These are phyloP conservation scores for Aricia agestis DNA, from an alignment of 1,140 invertebrate species.

Conservation along the genomic window DNA sequence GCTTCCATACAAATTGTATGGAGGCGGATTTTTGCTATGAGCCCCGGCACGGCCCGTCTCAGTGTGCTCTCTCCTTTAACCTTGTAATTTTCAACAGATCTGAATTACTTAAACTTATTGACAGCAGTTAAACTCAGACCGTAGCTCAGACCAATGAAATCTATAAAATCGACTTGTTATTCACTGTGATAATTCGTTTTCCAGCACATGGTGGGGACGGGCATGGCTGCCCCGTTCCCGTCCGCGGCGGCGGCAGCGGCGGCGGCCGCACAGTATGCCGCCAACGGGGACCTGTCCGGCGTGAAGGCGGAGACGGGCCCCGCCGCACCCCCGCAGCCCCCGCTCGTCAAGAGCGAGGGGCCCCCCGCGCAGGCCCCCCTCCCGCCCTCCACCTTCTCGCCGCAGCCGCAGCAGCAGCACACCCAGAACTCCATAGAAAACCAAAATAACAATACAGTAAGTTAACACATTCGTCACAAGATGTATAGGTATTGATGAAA, in stretches of 20 bases:
- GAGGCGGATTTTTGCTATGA: too few relatives aligned
- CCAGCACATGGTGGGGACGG: slow-evolving; percentile 96
- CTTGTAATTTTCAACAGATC: too few relatives aligned
- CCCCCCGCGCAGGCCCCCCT: slow-evolving; percentile 64
- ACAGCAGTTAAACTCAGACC: not conserved
- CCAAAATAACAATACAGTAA: slow-evolving; percentile 75
- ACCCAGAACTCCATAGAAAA: slow-evolving; percentile 69
- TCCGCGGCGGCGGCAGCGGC: slow-evolving; percentile 86
- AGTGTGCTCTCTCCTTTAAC: too few relatives aligned
- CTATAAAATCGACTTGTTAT: not conserved
- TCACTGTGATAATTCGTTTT: slow-evolving; percentile 57
- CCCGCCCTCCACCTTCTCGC: slow-evolving; percentile 69
- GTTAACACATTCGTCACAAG: slow-evolving; percentile 29
- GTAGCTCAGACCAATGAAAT: not conserved
- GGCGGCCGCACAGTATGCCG: slow-evolving; percentile 79
- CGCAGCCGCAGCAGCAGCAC: slow-evolving; percentile 61
- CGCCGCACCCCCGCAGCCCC: slow-evolving; percentile 56
- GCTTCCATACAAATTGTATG: too few relatives aligned
- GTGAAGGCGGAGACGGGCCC: slow-evolving; percentile 76
- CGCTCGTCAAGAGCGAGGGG: slow-evolving; percentile 69
- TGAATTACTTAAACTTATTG: too few relatives aligned
- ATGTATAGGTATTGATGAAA: too few relatives aligned
- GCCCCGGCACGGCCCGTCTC: too few relatives aligned
- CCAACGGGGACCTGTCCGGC: slow-evolving; percentile 80
- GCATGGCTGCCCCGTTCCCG: slow-evolving; percentile 89